phyloP scores from a whole-genome alignment of 2,888 invertebrate genomes.

The Isoperla grammatica region DNA sequence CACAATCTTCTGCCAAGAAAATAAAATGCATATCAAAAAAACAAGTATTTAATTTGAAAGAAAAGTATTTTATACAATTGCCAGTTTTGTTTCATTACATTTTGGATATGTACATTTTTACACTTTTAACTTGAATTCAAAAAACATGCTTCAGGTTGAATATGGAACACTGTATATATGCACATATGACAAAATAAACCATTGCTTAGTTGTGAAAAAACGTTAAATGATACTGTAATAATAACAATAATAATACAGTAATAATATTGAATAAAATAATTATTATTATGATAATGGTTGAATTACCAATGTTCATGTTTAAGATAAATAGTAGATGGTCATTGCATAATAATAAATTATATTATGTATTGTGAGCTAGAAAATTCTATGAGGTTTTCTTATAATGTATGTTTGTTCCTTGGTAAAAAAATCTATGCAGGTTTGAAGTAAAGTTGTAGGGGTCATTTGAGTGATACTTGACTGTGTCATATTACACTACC shows the following conservation, averaged over 20 bases:
- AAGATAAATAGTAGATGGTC: slow-evolving; percentile 36
- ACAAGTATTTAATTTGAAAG: too few relatives aligned
- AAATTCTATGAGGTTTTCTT: slow-evolving; percentile 20
- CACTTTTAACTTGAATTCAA: slow-evolving; percentile 10
- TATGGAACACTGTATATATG: slow-evolving; percentile 28
- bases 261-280: slow-evolving; percentile 36
- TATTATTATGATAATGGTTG: slow-evolving; percentile 38
- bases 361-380: slow-evolving; percentile 22
- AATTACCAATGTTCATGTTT: slow-evolving; percentile 41
- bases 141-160: slow-evolving; percentile 19
- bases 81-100: slow-evolving; percentile 16
- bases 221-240: slow-evolving; percentile 15
- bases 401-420: slow-evolving; percentile 45
- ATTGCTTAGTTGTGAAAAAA: slow-evolving; percentile 44
- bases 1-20: too few relatives aligned
- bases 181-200: slow-evolving; percentile 36
- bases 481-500: slow-evolving; percentile 10
- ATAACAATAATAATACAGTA: slow-evolving; percentile 39
- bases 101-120: slow-evolving; percentile 1
- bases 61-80: background rate
- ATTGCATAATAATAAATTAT: slow-evolving; percentile 21
- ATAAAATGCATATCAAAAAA: too few relatives aligned
- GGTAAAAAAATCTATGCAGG: slow-evolving; percentile 47
- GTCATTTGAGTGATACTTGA: slow-evolving; percentile 17
- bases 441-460: slow-evolving; percentile 37